Base-by-base conservation (phyloP, 2,113 vertebrate genomes). In the Tetrao urogallus region DNA sequence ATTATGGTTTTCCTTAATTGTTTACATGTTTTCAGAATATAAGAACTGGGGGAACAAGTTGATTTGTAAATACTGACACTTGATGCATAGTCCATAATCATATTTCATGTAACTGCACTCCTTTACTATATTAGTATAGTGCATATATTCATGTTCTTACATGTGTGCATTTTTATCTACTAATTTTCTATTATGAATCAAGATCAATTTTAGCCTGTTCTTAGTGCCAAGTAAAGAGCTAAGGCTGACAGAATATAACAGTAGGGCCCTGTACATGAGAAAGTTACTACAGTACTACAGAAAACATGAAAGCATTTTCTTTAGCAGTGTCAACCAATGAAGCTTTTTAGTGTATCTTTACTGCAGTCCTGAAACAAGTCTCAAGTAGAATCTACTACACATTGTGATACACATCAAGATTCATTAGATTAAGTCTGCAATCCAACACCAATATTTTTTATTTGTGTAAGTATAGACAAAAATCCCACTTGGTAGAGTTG, bases 401-500 rank as follows among this genome's bases (percentile, higher is more conserved):
- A 82, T 48, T 86, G 86, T 60, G 90, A 91, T 90, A 94, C 73
- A 90, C 77, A 93, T 70, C 77, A 95, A 93, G 92, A 88, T 72
- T 95, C 88, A 96, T 93, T n/a, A 95, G 90, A 42, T 15, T 95
- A 84, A 95, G 88, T 88, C 91, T 97, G 90, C 88, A 86, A 89
- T 92, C 91, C 84, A 95, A 94, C 94, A 96, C 92, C 81, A 91
- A 88, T 94, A 94, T 95, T 92, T 96, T 94, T 96, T 96, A 92
- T 95, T 96, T 96, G 93, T 82, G 90, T 89, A n/a, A 89, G 36
- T 60, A 43, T 45, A 25, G 28, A n/a, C n/a, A 74, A 15, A 74
- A 66, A 38, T 19, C 22, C 48, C 74, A 50, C 13, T 11, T 34
- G 3, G 12, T 28, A 73, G 6, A 13, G n/a, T 16, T 54, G 22